Evolutionary conservation across 2,797 vertebrate species (phyloP).

Genomic region (Gallinago nigripennis): DNA sequence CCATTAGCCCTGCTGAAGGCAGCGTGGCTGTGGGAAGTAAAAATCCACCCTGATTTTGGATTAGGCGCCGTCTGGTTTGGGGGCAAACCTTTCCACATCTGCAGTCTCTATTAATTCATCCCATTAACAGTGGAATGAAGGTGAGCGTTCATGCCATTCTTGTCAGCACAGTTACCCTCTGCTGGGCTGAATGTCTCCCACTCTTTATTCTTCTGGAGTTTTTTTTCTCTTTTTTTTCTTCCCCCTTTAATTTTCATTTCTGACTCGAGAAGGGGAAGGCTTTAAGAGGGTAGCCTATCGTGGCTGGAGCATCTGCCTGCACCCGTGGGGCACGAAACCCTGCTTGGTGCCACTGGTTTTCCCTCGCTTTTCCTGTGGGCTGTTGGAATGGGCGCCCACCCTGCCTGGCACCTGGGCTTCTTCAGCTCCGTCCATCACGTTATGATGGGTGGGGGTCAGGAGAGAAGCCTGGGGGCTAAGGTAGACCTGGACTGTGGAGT

Average conservation of each 20-base stretch:
- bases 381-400: background rate
- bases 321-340: background rate
- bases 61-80: background rate
- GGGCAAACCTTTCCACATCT: background rate
- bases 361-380: background rate
- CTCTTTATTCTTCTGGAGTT: background rate
- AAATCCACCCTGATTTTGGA: background rate
- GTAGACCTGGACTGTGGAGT: background rate
- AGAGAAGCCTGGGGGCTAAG: background rate
- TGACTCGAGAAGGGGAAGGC: background rate
- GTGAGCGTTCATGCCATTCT: background rate
- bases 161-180: background rate
- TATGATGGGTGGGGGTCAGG: accelerated
- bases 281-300: accelerated
- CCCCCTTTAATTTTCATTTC: background rate
- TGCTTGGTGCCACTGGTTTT: background rate
- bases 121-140: background rate
- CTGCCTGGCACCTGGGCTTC: background rate
- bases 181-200: background rate
- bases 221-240: background rate
- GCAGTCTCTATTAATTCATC: background rate
- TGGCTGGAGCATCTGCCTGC: background rate
- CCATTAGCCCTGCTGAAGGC: background rate
- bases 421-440: accelerated
- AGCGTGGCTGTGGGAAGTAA: background rate